A percentile compares a stretch with the other conserved stretches of the same genome.
Evolutionary conservation across 2,888 invertebrate genomes (phyloP).

Genomic region (Ormia ochracea): DNA sequence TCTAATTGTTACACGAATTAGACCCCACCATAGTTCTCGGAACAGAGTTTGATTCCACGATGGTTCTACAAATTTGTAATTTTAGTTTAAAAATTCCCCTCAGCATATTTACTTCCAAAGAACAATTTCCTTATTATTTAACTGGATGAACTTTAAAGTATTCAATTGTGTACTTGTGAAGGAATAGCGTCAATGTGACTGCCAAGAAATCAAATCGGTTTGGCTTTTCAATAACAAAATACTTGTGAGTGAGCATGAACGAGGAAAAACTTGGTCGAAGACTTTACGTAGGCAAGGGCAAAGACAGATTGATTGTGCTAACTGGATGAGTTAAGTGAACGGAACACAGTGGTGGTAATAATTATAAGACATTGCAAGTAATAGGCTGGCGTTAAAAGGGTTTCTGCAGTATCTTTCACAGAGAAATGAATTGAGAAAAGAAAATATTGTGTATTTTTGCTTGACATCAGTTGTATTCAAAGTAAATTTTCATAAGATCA

Average conservation of each 20-base stretch:
- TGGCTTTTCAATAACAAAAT: neutral
- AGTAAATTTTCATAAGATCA: no score
- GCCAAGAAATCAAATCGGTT: constrained; percentile 32
- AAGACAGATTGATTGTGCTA: constrained; percentile 9
- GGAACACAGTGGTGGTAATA: neutral
- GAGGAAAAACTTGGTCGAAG: neutral
- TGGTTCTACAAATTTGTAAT: neutral
- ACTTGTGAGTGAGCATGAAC: neutral
- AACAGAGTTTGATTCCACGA: neutral
- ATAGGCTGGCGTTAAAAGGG: no score
- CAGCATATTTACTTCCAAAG: neutral
- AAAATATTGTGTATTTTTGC: no score
- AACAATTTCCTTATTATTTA: constrained; percentile 25
- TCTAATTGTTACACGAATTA: constrained; percentile 6
- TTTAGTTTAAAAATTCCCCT: neutral
- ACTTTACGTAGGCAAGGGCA: neutral
- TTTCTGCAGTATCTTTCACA: no score
- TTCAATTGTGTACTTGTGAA: neutral
- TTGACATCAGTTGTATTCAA: no score
- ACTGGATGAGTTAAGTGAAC: neutral
- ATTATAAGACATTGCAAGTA: no score
- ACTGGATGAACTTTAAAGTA: neutral
- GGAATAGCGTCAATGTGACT: constrained; percentile 55
- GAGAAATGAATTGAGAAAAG: no score
- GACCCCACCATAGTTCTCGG: constrained; percentile 25